These are phyloP conservation scores for Rotaria sp. DNA, from an alignment of 2,888 invertebrate genomes.

Conservation along the genomic window DNA sequence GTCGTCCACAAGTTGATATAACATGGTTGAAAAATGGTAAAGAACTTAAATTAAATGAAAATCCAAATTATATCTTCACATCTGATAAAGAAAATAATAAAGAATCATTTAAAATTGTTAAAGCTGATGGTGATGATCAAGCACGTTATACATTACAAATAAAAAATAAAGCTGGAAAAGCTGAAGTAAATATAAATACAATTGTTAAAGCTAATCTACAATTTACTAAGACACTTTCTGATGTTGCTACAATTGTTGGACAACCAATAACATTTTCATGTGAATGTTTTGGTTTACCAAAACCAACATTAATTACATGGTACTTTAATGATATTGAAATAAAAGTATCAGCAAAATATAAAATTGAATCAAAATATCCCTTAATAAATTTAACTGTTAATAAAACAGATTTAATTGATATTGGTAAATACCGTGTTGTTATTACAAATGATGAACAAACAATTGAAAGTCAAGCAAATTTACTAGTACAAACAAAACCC, in stretches of 20 bases:
- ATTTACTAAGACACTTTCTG: not conserved
- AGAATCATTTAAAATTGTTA: slow-evolving; percentile 23
- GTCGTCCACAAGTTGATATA: slow-evolving; percentile 32
- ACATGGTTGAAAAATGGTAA: slow-evolving; percentile 33
- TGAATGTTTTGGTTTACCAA: slow-evolving; percentile 66
- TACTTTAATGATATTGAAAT: slow-evolving; percentile 45
- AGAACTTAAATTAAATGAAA: slow-evolving; percentile 34
- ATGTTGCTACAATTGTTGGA: not conserved
- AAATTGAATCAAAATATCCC: slow-evolving; percentile 41
- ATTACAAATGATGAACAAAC: slow-evolving; percentile 6
- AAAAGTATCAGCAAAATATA: slow-evolving; percentile 36
- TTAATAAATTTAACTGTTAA: slow-evolving; percentile 31
- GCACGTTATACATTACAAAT: slow-evolving; percentile 32
- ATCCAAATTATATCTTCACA: not conserved
- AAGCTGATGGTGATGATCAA: slow-evolving; percentile 33
- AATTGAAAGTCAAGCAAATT: not conserved
- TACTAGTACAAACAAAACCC: slow-evolving; percentile 27
- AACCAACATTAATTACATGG: slow-evolving; percentile 76
- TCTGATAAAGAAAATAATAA: slow-evolving; percentile 29
- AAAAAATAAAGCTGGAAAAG: slow-evolving; percentile 37
- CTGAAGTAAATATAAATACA: slow-evolving; percentile 9
- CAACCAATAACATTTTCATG: slow-evolving; percentile 14
- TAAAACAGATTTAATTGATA: not conserved
- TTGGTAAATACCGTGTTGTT: not conserved
- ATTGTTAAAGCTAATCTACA: slow-evolving; percentile 32